phyloP scores from a whole-genome alignment of 2,888 invertebrate species.

The Endomychus coccineus region DNA sequence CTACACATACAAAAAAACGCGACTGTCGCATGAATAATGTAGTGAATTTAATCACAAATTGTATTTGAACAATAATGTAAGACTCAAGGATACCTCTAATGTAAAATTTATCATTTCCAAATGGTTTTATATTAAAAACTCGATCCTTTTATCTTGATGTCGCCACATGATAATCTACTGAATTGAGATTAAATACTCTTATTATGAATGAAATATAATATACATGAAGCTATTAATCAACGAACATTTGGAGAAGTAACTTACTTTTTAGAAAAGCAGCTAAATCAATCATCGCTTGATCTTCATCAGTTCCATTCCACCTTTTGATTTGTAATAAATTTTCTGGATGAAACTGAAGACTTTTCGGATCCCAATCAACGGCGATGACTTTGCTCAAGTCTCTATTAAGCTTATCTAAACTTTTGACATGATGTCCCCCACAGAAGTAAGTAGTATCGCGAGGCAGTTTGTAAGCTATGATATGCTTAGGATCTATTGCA shows the following conservation, averaged over 20 bases:
- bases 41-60: too few relatives aligned
- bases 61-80: too few relatives aligned
- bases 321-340: constrained; percentile 81
- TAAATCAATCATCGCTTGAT: constrained; percentile 80
- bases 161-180: too few relatives aligned
- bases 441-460: constrained; percentile 84
- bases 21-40: too few relatives aligned
- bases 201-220: background rate
- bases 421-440: constrained; percentile 91
- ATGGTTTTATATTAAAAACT: too few relatives aligned
- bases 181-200: too few relatives aligned
- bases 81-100: too few relatives aligned
- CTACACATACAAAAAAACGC: too few relatives aligned
- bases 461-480: constrained; percentile 74
- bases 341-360: constrained; percentile 79
- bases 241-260: too few relatives aligned
- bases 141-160: too few relatives aligned
- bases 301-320: constrained; percentile 92
- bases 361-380: constrained; percentile 86
- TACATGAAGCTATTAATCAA: too few relatives aligned
- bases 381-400: constrained; percentile 87
- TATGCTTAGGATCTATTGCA: constrained; percentile 83
- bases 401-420: constrained; percentile 74
- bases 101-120: too few relatives aligned
- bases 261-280: constrained; percentile 52